Evolutionary conservation across 2,113 vertebrate genomes (phyloP).

Genomic region (Centropus bengalensis): DNA sequence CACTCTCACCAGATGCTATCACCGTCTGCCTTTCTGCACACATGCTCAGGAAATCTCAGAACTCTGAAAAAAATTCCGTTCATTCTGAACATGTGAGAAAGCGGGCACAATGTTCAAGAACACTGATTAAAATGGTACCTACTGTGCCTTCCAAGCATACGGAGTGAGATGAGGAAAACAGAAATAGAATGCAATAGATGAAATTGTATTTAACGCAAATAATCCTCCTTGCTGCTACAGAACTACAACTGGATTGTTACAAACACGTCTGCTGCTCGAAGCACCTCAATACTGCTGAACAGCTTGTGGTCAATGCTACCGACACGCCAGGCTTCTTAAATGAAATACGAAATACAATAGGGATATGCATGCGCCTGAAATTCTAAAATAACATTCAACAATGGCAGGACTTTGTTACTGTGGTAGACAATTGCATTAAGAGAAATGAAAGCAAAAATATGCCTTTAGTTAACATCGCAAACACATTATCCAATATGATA

Average conservation of each 20-base stretch:
- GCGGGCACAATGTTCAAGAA: background rate
- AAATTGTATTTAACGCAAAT: background rate
- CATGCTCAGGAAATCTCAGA: slow-evolving; percentile 12
- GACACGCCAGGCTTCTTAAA: background rate
- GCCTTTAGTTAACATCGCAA: background rate
- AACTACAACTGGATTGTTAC: background rate
- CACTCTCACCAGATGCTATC: background rate
- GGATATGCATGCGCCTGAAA: background rate
- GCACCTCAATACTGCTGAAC: background rate
- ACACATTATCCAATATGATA: background rate
- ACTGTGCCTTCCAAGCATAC: background rate
- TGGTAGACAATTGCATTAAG: background rate
- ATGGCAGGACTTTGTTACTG: background rate
- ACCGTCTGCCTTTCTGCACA: background rate
- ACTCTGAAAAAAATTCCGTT: background rate
- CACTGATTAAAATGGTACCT: rapidly evolving
- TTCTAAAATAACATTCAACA: background rate
- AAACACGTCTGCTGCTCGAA: background rate
- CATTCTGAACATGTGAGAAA: background rate
- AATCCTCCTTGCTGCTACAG: background rate
- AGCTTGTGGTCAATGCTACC: background rate
- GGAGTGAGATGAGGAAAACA: rapidly evolving
- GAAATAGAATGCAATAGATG: background rate
- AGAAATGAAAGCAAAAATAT: background rate
- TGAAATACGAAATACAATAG: background rate